phyloP scores from a whole-genome alignment of 2,888 invertebrate species.

The Cryptosula pallasiana region DNA sequence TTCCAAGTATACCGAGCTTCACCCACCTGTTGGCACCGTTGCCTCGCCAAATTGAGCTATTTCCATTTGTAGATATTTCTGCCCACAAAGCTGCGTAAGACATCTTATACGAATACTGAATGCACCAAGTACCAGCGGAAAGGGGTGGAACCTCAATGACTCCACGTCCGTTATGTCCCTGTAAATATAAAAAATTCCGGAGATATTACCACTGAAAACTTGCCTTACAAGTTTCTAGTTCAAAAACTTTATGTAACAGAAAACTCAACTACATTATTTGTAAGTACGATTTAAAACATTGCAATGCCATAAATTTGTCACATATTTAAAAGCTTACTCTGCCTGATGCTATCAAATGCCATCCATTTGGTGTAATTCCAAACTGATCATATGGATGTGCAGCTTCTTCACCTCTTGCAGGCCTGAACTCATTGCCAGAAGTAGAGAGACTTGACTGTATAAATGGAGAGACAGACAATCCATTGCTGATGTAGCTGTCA shows the following conservation, averaged over 20 bases:
- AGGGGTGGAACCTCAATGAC: neutral
- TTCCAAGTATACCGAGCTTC: neutral
- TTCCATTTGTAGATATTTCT: neutral
- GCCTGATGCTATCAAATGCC: neutral
- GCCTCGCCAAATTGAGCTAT: neutral
- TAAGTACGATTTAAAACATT: no score
- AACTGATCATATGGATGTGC: neutral
- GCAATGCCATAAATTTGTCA: no score
- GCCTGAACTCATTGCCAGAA: neutral
- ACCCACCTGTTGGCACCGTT: neutral
- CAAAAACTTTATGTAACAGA: no score
- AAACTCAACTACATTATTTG: no score
- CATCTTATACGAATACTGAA: neutral
- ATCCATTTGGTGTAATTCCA: neutral
- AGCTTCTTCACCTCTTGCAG: neutral
- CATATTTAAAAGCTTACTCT: no score
- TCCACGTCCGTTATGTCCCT: neutral
- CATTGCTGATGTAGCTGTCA: neutral
- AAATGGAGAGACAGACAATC: neutral
- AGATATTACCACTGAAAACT: no score
- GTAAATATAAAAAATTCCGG: no score
- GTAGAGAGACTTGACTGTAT: neutral
- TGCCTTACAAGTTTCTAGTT: no score
- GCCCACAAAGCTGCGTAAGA: neutral
- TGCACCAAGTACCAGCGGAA: neutral